Base-by-base conservation (phyloP, 2,888 invertebrate genomes). In the Tuberolachnus salignus region DNA sequence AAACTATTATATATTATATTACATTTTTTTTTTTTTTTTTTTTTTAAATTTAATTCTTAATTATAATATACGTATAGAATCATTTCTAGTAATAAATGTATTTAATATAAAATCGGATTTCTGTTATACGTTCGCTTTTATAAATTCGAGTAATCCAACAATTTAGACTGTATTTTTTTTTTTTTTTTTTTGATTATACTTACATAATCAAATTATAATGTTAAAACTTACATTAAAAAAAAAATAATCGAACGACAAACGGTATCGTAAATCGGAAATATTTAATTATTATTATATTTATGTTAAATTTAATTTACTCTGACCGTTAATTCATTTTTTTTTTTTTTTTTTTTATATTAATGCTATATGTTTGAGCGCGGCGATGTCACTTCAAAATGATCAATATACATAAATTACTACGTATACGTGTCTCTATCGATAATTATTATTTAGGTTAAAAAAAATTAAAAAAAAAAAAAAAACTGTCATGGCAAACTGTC, bases 401-500 rank as follows among this genome's bases (percentile, higher is more conserved):
- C 63, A 53, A 74, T 75, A 66, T 46, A 59, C 55, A 66, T 53
- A 26, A n/a, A n/a, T n/a, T n/a, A n/a, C n/a, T n/a, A n/a, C n/a
- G n/a, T n/a, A 55, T 49, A 67, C 23, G 57, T 66, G 21, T 75
- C n/a, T 73, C 13, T n/a, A n/a, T n/a, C n/a, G n/a, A n/a, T n/a
- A 34, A n/a, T 44, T 66, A 55, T 14, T 51, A 78, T 67, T 59
- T 67, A 78, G 49, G 59, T 66, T 69, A 69, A n/a, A n/a, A n/a
- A n/a, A n/a, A n/a, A n/a, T n/a, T n/a, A 64, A 64, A 72, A 71
- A 55, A 67, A 69, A 55, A 67, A 69, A 72, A 57, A 66, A 78
- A 69, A 19, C 69, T 78, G 78, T 78, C 78, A 78, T 78, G 78
- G 78, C 78, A 78, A 78, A 69, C 69, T 69, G 55, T 78, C 78